Evolutionary conservation across 2,888 invertebrate genomes (phyloP), one percentile per base, ranked within the genome.

Genomic region (Morinoia aosen): DNA sequence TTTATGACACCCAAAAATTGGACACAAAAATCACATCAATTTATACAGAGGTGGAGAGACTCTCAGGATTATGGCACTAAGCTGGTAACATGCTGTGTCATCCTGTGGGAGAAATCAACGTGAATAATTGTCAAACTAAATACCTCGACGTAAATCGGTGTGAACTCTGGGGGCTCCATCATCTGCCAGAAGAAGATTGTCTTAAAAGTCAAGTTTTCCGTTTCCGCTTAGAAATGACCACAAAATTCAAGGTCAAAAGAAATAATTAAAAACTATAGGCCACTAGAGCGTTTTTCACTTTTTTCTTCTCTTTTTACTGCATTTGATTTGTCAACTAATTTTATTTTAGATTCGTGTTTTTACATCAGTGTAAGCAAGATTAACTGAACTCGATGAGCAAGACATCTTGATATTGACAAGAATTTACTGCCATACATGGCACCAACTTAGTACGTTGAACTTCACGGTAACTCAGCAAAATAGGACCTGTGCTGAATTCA

Each of bases 91-190:
- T 90, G 90, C 90, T 90, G 90, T 76, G 90, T 90, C 90, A 90
- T 90, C 90, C 90, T 90, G 90, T 90, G 90, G 90, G 19, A 40
- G 48, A 40, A 39, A 48, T 16, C 90, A 90, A 48, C 19, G 10
- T 1, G 33, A 48, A 57, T 93, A 93, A 93, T 57, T 0, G 11
- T 14, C 57, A 93, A 56, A 93, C 12, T 39, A 93, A 93, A 93
- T 93, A 93, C 93, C 93, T 93, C 93, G 48, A 57, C 93, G 58
- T 57, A 93, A 14, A 93, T 93, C 25, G 93, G 93, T 7, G 57
- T 57, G 93, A 57, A 93, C 48, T 93, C 93, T 12, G 93, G 93
- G 12, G 93, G 57, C 57, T 93, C 93, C 93, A 93, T 57, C 93
- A 93, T 93, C 93, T 93, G 93, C 2, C 33, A 48, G 33, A 93